Base-by-base conservation (phyloP, 2,888 invertebrate species). In the Zaprionus lineosus region DNA sequence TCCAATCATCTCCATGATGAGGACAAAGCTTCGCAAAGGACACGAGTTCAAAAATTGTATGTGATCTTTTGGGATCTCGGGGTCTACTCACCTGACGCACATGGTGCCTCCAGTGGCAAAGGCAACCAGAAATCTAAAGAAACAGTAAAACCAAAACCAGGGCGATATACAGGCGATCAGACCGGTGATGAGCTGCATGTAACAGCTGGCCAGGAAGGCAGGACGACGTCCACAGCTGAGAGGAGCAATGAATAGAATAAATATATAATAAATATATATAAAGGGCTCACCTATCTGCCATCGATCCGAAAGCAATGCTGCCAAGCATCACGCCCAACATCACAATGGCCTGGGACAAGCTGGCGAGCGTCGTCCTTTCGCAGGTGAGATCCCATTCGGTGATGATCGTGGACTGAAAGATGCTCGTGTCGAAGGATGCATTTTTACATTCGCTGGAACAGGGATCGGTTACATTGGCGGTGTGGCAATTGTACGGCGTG, bases 71-170 rank as follows among this genome's bases (percentile, higher is more conserved):
- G 1, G 21, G 4, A 18, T 18, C 7, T 9, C 2, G 18, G 4
- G 8, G 9, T 4, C 18, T n/a, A 1, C 18, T n/a, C 3, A 89
- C 89, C 89, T 88, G 34, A 94, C 95, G 43, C 95, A 94, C 94
- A 96, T 96, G 0, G 95, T 94, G 26, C 96, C 96, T 36, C 95
- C 95, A 1, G 95, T 95, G 6, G 95, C 95, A 15, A 94, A 91
- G 0, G 95, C 95, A 8, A 93, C 92, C 12, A 95, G 83, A 85
- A 95, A 94, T 33, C 95, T 91, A 39, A 94, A 91, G 0, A 93
- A 55, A 5, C 95, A 92, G 81, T 95, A 94, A 3, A 91, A 72
- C 87, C 90, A 88, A 51, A 92, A 93, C 91, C 93, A 93, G 1
- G 95, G 93, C 0, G 94, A 93, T 62, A 94, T 91, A 0, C 95